phyloP scores from a whole-genome alignment of 2,113 vertebrate species.

The Candoia aspera region DNA sequence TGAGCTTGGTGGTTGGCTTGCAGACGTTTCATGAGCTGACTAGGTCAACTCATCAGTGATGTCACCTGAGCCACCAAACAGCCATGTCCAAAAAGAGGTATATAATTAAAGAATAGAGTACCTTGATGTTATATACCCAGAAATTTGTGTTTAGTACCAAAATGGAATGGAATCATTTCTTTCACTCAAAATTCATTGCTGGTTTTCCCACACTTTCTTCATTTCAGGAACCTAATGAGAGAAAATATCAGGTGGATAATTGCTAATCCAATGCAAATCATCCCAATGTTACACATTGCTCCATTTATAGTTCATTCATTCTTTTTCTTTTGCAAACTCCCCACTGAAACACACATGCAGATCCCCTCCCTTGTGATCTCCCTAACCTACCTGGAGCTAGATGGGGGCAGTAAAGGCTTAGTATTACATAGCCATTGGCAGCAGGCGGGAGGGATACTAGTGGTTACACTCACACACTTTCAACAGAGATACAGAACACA shows the following conservation, averaged over 20 bases:
- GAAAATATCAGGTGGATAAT: not conserved
- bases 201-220: not conserved
- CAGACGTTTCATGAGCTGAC: no score
- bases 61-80: no score
- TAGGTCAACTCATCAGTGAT: no score
- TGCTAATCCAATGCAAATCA: not conserved
- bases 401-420: not conserved
- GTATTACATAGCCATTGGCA: not conserved
- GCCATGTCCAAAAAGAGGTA: no score
- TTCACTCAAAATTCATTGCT: not conserved
- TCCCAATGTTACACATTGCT: not conserved
- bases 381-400: not conserved
- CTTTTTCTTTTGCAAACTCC: not conserved
- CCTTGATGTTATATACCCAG: no score
- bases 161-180: not conserved
- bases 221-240: not conserved
- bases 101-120: no score
- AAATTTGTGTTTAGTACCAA: not conserved
- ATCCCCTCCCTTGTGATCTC: not conserved
- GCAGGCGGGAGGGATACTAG: not conserved
- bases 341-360: not conserved
- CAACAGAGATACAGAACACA: no score
- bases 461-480: not conserved
- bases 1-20: no score
- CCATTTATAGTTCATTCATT: not conserved